Base-by-base conservation (phyloP, 92 coral and sea anemone species). In the Micromussa lordhowensis region DNA sequence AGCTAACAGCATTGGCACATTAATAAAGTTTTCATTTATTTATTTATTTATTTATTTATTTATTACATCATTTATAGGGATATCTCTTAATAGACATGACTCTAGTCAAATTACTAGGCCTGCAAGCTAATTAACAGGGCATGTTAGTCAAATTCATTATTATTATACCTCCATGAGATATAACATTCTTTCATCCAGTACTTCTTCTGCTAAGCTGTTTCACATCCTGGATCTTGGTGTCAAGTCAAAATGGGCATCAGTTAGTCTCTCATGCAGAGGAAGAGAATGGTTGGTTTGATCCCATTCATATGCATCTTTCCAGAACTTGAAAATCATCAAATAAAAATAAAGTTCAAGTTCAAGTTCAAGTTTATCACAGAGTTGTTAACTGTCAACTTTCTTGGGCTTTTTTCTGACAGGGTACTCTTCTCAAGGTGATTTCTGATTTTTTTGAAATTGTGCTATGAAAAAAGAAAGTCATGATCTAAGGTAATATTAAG, bases 231-330 rank as follows among this genome's bases (percentile, higher is more conserved):
- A 89, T 19, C 85, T 85, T 59, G 94, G 90, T 15, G 90, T 73
- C 11, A 82, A 80, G 38, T 89, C 68, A 77, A 89, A 89, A 75
- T 92, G 95, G 22, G 77, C 91, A 31, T 85, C 94, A n/a, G 88
- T 84, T 15, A 92, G 68, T 57, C 77, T 89, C 85, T 92, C 94
- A 53, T 92, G 90, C 9, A 92, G 57, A 28, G 87, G 87, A 58
- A 81, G 82, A 53, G 91, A 49, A 44, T 88, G 87, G 34, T 57
- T 68, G 21, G 36, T 38, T 34, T 59, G 66, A 74, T 88, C 88
- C 88, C 91, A 88, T 0, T 48, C 66, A 38, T 80, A 88, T 15
- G 91, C 91, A 61, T 88, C 88, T 36, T 71, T 81, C 91, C 91
- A 88, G 36, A 21, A 68, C 58, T 81, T 34, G 30, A 81, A 82